phyloP scores from a whole-genome alignment of 2,113 vertebrate genomes.

The Labeo rohita region DNA sequence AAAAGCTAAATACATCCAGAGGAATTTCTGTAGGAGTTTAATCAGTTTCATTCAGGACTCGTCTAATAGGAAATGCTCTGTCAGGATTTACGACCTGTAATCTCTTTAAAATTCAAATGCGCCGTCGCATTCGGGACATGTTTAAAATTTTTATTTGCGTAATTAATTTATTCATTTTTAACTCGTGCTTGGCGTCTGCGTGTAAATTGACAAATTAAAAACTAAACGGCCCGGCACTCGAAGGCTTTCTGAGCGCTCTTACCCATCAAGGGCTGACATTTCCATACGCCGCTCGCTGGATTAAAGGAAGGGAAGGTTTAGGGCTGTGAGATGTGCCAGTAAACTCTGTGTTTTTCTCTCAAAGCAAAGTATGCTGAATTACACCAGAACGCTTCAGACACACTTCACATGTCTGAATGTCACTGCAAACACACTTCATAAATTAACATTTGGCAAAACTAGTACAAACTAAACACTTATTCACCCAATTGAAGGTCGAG shows the following conservation, averaged over 20 bases:
- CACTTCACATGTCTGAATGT: background rate
- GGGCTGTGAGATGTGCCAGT: background rate
- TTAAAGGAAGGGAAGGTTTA: background rate
- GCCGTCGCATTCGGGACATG: background rate
- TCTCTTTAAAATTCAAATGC: slow-evolving; percentile 44
- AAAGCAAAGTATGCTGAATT: background rate
- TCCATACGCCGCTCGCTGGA: background rate
- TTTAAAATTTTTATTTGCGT: slow-evolving; percentile 33
- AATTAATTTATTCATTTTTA: slow-evolving; percentile 30
- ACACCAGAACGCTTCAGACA: background rate
- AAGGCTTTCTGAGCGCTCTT: background rate
- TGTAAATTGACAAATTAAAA: slow-evolving; percentile 32
- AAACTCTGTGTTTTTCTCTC: background rate
- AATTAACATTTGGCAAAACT: background rate
- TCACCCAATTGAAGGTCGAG: too few relatives aligned
- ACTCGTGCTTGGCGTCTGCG: background rate
- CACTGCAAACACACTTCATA: too few relatives aligned
- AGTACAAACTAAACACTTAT: too few relatives aligned
- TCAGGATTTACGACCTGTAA: slow-evolving; percentile 44
- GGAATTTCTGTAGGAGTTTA: slow-evolving; percentile 29
- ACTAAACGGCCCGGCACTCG: background rate
- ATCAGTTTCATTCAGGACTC: slow-evolving; percentile 2
- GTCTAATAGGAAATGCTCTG: slow-evolving; percentile 34
- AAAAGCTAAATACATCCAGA: slow-evolving; percentile 36
- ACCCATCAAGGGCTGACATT: background rate